Evolutionary conservation across 2,797 vertebrate species (phyloP), one percentile per base, ranked within the genome.

Genomic region (Eremophila alpestris): DNA sequence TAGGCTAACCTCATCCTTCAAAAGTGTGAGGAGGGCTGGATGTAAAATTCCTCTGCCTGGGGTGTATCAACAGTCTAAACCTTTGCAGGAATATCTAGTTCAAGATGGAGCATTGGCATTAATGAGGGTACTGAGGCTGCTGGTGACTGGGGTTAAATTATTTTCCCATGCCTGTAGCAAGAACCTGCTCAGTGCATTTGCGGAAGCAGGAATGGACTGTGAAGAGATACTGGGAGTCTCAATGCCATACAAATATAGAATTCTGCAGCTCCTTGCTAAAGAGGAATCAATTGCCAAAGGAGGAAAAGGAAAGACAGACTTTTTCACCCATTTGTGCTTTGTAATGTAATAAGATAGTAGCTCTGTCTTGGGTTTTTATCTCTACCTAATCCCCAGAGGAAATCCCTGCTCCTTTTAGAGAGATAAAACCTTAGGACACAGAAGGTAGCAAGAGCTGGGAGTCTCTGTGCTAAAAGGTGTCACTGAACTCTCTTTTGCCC

Each of bases 391-490:
- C 96, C 97, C 93, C 48, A 83, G 94, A 87, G 96, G 97, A 98
- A 98, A 98, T 98, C 97, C 96, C 82, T 95, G 36, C 85, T 92
- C 86, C 90, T 97, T 97, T 97, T 93, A 96, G 71, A 86, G 89
- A 96, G 94, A 93, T 76, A 97, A 97, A 97, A 96, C 58, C 75
- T 88, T 77, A 93, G 87, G 96, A 93, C 81, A 95, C 95, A 97
- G 94, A 94, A 95, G 94, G 87, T 59, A 79, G 78, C 82, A 80
- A 83, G 83, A 97, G 95, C 84, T 43, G 86, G 22, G 5, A 67
- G 84, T 83, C 90, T 92, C 95, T 95, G 54, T 55, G 83, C 90
- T 96, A 74, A 91, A 91, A 74, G 94, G 91, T 98, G 97, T 97
- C 97, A 93, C 91, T 93, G 95, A 97, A 97, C 93, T 76, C 91